Evolutionary conservation across 2,888 invertebrate genomes (phyloP).

Genomic region (Antitype chi): DNA sequence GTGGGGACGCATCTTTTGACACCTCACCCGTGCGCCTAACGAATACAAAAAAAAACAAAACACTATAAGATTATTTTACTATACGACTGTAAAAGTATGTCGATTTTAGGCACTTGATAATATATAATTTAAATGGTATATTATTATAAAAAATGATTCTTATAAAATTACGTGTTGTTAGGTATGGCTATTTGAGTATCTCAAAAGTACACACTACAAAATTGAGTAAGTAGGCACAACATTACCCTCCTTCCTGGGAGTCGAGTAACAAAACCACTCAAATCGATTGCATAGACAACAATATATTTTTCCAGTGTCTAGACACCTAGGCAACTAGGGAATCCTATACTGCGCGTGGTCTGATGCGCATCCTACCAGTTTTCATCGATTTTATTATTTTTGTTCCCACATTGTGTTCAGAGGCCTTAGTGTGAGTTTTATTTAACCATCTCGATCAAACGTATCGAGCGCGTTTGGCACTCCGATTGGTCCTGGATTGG

Average conservation of each 20-base stretch:
- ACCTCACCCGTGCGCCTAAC: too few species aligned
- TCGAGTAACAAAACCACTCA: not conserved
- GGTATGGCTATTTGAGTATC: not conserved
- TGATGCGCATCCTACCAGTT: not conserved
- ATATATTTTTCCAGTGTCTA: not conserved
- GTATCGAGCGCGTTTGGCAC: too few species aligned
- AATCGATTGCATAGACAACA: not conserved
- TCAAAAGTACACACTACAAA: not conserved
- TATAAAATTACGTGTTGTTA: not conserved
- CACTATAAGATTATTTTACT: not conserved
- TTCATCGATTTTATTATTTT: constrained; percentile 13
- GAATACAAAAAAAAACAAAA: too few species aligned
- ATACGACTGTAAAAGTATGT: not conserved
- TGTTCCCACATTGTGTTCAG: not conserved
- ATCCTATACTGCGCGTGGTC: not conserved
- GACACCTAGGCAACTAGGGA: not conserved
- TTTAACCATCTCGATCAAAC: too few species aligned
- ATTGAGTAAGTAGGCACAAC: not conserved
- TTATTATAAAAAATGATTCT: not conserved
- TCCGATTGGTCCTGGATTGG: too few species aligned
- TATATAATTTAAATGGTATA: too few species aligned
- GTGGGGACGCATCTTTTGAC: too few species aligned
- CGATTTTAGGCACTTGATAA: too few species aligned
- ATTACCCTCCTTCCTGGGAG: not conserved
- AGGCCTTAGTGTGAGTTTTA: too few species aligned